A percentile compares a stretch with the other conserved stretches of the same genome.
Conservation (phyloP, 2,113 vertebrate genomes). For the Rousettus leschenaultii region DNA sequence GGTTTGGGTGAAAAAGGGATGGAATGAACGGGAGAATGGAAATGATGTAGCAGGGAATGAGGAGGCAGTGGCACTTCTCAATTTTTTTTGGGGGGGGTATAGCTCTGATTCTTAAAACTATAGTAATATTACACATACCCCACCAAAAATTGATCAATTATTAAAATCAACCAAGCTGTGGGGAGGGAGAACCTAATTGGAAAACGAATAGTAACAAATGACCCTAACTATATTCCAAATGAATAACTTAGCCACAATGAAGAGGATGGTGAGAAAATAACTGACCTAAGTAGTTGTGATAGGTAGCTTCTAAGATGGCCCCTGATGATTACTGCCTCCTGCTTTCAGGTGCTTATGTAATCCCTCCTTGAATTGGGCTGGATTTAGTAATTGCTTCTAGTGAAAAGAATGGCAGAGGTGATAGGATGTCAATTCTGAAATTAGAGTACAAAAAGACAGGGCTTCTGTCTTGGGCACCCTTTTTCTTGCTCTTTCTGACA, state of each 20-base stretch:
- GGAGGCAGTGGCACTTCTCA: background rate
- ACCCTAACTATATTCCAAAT: background rate
- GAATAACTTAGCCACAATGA: background rate
- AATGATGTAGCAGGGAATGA: background rate
- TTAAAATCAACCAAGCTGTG: background rate
- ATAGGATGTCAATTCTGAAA: background rate
- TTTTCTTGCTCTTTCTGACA: background rate
- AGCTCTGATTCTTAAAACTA: background rate
- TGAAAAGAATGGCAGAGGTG: background rate
- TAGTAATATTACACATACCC: background rate
- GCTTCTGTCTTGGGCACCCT: background rate
- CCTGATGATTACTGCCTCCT: too few species aligned
- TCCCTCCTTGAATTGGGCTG: background rate
- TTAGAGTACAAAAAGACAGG: background rate
- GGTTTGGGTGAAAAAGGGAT: background rate
- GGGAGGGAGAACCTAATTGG: background rate
- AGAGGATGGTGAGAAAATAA: background rate
- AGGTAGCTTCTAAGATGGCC: background rate
- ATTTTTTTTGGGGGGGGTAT: background rate
- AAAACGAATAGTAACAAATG: background rate
- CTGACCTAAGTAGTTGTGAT: background rate
- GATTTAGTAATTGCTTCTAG: background rate
- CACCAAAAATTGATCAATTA: background rate
- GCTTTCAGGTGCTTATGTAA: background rate
- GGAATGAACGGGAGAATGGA: background rate